phyloP scores from a whole-genome alignment of 2,888 invertebrate species.

The Alloscopus bannaensis region DNA sequence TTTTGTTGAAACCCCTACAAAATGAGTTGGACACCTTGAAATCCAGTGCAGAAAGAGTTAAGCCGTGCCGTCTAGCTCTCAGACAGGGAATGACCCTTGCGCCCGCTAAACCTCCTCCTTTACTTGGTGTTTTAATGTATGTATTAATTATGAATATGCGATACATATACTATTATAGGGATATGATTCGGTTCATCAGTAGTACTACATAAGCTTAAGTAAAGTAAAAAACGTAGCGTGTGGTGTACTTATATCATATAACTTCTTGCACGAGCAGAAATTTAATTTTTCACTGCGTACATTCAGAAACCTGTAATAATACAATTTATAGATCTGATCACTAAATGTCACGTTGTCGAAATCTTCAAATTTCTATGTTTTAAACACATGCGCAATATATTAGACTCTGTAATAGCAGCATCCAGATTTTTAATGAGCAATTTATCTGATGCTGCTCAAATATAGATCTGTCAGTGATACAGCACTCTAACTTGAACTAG shows the following conservation, averaged over 20 bases:
- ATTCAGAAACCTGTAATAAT: too few relatives aligned
- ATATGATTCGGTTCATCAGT: not conserved
- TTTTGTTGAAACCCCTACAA: too few relatives aligned
- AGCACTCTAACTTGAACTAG: too few relatives aligned
- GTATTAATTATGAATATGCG: not conserved
- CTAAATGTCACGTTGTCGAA: too few relatives aligned
- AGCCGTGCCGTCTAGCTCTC: not conserved
- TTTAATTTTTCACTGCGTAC: too few relatives aligned
- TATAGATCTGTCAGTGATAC: too few relatives aligned
- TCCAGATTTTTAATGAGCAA: too few relatives aligned
- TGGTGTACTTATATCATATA: not conserved
- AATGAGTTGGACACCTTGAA: not conserved
- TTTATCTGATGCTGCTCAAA: too few relatives aligned
- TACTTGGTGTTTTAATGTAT: not conserved
- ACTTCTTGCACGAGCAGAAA: not conserved
- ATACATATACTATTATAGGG: not conserved
- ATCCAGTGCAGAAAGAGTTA: not conserved
- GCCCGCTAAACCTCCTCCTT: not conserved
- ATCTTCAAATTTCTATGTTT: too few relatives aligned
- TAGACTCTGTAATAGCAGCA: too few relatives aligned
- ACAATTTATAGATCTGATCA: too few relatives aligned
- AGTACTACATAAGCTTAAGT: not conserved
- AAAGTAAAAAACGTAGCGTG: not conserved
- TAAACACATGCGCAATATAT: too few relatives aligned
- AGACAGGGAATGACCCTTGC: constrained; percentile 19